Base-by-base conservation (phyloP, 92 coral and sea anemone species). In the Parazoanthus darwini region DNA sequence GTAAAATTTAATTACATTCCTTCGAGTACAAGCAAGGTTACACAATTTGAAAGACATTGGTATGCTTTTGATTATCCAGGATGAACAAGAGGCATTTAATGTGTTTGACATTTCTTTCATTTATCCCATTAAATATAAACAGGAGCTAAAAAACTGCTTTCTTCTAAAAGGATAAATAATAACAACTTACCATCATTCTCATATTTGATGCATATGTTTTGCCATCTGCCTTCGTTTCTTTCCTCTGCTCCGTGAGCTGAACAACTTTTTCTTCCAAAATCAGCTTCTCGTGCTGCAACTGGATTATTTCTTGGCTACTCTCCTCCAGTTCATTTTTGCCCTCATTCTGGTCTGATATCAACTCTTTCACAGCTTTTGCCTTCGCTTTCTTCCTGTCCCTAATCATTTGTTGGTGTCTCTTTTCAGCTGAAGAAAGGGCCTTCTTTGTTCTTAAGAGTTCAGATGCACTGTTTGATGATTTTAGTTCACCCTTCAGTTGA, bases 401-500 rank as follows among this genome's bases (percentile, higher is more conserved):
- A 25, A 25, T 70, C 75, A 70, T 70, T 22, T 70, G 75, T 14
- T 22, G 26, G 36, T 70, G 75, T 14, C 75, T 70, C 75, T 70
- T 70, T 70, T 70, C 75, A 70, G 75, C 75, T 25, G 75, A 70
- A n/a, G 75, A 70, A 70, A 70, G 38, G 75, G 13, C 14, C 26
- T 70, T 0, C 36, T 70, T 70, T 70, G 11, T 38, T 25, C 36
- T 25, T 10, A 38, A n/a, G n/a, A n/a, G n/a, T n/a, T n/a, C n/a
- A n/a, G n/a, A n/a, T n/a, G n/a, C n/a, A n/a, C n/a, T n/a, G n/a
- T n/a, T n/a, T n/a, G n/a, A n/a, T n/a, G n/a, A n/a, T n/a, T n/a
- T n/a, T n/a, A n/a, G n/a, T n/a, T n/a, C n/a, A n/a, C n/a, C n/a
- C n/a, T n/a, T n/a, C n/a, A n/a, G n/a, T n/a, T n/a, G n/a, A n/a